Evolutionary conservation across 2,113 vertebrate genomes (phyloP), one percentile per base, ranked within the genome.

Genomic region (Daubentonia madagascariensis): DNA sequence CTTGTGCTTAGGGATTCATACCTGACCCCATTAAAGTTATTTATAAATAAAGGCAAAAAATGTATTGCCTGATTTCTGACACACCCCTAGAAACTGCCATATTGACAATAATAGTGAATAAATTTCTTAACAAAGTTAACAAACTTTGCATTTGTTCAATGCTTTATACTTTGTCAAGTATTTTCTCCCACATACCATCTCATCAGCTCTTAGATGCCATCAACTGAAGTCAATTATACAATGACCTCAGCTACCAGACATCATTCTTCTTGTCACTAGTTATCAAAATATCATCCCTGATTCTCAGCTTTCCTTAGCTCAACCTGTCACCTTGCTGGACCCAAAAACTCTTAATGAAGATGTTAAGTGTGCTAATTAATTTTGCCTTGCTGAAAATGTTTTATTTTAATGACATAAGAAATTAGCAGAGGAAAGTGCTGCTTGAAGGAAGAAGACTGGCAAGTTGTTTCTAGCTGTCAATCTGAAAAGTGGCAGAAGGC

Each of bases 271-370:
- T 96, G 48, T 89, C 61, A 95, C 50, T 85, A 73, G 67, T 72
- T 97, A 85, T 89, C 85, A 91, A 96, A 92, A 93, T 89, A 78
- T 90, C 59, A 81, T 54, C 89, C 85, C 72, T 43, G 23, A 91
- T 63, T 94, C 20, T 35, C 37, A 89, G 43, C 16, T 81, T 32
- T 30, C n/a, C 37, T 87, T 63, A 59, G n/a, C 35, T 96, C 76
- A 45, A 85, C 65, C 17, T 95, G 85, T 67, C 54, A 83, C 57
- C 52, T 92, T 83, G 59, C 37, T 79, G 72, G 79, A 67, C 94
- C 93, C 1, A 80, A 95, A 87, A 48, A 81, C 32, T 91, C 80
- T 83, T 72, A 91, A 67, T 81, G 50, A 95, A 85, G 81, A 85
- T 87, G 11, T 81, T 88, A 96, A 93, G 0, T 79, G 32, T 80